Evolutionary conservation across 2,888 invertebrate genomes (phyloP), one percentile per base, ranked within the genome.

Genomic region (Ophion slaviceki): DNA sequence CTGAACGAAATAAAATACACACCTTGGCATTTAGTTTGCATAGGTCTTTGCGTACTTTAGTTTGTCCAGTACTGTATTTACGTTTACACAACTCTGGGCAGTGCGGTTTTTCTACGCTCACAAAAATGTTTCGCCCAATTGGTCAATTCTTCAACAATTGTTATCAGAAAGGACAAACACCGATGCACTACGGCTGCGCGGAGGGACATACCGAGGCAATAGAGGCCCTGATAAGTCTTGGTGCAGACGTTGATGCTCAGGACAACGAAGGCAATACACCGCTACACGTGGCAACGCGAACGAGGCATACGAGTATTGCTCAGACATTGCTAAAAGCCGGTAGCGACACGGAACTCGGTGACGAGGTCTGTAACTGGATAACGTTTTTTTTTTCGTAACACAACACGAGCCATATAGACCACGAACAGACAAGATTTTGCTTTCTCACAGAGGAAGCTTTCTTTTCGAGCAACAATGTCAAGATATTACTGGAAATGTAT

Each of bases 281-380:
- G 0, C 95, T 98, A 45, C 97, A 97, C 91, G 95, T 97, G 75
- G 97, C 97, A 0, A 96, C 97, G 0, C 96, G 97, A 88, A 96
- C 96, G 90, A 96, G 97, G 88, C 96, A 97, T 91, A 96, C 97
- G 0, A 96, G 96, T 87, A 95, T 97, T 24, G 97, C 97, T n/a
- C 95, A 96, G 87, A 94, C 96, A 67, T 94, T 98, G 74, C 94
- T 97, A 71, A 96, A 96, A 32, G 95, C 95, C 40, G 96, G 96
- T 14, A 96, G 96, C 71, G 95, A 95, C 80, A 95, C 96, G 0
- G 96, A 96, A 89, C 90, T 94, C 36, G 94, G 95, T 91, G 94
- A 96, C 89, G 90, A 90, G 85, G 90, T 90, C 79, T 28, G 62
- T 57, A 62, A 40, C 40, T 40, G 14, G 5, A 53, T 53, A 53